Base-by-base conservation (phyloP, 2,888 invertebrate genomes). In the Pyrrhia umbra region DNA sequence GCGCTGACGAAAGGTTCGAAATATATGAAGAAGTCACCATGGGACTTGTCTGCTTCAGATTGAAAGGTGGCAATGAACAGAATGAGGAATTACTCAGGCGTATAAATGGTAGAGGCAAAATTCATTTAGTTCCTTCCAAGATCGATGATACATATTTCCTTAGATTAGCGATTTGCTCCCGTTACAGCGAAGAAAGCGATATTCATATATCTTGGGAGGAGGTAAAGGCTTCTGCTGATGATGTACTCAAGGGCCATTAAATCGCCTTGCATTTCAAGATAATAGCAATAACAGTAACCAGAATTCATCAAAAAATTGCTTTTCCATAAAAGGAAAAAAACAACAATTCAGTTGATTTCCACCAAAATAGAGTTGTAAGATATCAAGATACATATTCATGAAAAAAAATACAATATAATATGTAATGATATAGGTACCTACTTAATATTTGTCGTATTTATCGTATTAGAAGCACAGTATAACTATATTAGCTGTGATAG, bases 21-120 rank as follows among this genome's bases (percentile, higher is more conserved):
- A 95, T 99, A 60, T 96, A 97, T 18, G 97, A 97, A 60, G 98
- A 99, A 82, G 98, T 98, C 6, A 95, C 97, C n/a, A 96, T 99
- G 96, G 99, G 99, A 0, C 95, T 99, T 15, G 99, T 99, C 30
- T 99, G 99, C 93, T 99, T 99, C 95, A 96, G 98, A 79, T 90
- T 99, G 13, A 99, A 98, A 95, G 97, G 97, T 8, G 92, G 95
- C 0, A 98, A 99, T 87, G 98, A 98, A 72, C 80, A 96, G 2
- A 99, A 98, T 85, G 98, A 99, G 88, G 94, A 95, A 2, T 92
- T 99, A 1, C 90, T 98, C 70, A 97, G 98, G 85, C 96, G 96
- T 59, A 97, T 99, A 65, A 99, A 99, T 88, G 98, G 97, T 0
- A 96, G 98, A 57, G 98, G 98, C 4, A 96, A 97, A 78, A 98